A percentile compares a stretch with the other conserved stretches of the same genome.
phyloP scores from a whole-genome alignment of 2,888 invertebrate genomes.

The Kryphioiulus occultus region DNA sequence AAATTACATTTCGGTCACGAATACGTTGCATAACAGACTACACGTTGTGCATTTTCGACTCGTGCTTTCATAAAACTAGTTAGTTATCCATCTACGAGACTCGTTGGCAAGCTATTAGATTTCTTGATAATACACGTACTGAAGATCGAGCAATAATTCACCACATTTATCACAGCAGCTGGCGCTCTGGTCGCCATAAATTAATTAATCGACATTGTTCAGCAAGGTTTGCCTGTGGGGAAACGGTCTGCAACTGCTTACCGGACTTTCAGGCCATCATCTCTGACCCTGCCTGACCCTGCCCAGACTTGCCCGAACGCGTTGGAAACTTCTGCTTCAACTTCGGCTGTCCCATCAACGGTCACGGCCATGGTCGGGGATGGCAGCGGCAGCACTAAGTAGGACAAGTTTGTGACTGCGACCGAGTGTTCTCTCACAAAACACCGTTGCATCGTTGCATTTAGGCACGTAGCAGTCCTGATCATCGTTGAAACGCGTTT shows the following conservation, averaged over 20 bases:
- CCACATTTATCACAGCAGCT: slow-evolving; percentile 44
- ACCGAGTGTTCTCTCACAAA: background rate
- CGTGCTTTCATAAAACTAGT: slow-evolving; percentile 18
- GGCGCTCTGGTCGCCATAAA: slow-evolving; percentile 46
- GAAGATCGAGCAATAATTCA: slow-evolving; percentile 46
- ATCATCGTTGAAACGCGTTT: background rate
- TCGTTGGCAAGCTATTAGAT: slow-evolving; percentile 36
- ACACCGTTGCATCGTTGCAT: background rate
- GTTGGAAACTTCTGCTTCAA: background rate
- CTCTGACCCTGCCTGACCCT: background rate
- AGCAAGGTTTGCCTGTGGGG: slow-evolving; percentile 28
- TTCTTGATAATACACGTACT: slow-evolving; percentile 7
- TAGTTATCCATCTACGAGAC: background rate
- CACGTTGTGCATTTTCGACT: background rate
- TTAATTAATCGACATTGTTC: slow-evolving; percentile 46
- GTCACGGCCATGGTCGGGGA: background rate
- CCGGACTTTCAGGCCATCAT: background rate
- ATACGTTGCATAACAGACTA: background rate
- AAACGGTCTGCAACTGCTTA: background rate
- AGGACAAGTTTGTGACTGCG: background rate
- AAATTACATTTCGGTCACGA: slow-evolving; percentile 30
- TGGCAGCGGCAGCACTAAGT: background rate
- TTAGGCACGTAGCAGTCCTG: slow-evolving; percentile 24
- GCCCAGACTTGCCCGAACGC: background rate
- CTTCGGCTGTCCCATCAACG: background rate